These are phyloP conservation scores for Eurystomus glaucurus DNA, from an alignment of 2,797 vertebrate species.

Conservation along the genomic window DNA sequence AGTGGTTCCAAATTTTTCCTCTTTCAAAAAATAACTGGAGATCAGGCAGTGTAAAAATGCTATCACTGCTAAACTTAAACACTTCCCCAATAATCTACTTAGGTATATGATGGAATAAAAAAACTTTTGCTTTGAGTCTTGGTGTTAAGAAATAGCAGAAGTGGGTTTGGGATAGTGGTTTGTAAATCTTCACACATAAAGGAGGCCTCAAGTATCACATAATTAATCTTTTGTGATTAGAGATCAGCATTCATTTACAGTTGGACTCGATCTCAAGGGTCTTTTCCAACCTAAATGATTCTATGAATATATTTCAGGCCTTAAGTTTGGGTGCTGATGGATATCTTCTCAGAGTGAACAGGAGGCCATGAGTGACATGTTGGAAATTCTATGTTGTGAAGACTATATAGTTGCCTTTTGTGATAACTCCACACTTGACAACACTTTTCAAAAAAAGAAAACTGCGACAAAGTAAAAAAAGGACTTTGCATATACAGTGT, in stretches of 20 bases:
- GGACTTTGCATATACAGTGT: neutral
- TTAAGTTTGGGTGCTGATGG: neutral
- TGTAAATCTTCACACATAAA: neutral
- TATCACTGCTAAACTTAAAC: neutral
- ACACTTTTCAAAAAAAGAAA: neutral
- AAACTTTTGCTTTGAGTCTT: neutral
- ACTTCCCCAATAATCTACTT: neutral
- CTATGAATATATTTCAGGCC: neutral
- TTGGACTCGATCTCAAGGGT: neutral
- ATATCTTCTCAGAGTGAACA: neutral
- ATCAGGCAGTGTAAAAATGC: neutral
- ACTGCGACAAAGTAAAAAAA: neutral
- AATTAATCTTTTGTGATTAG: neutral
- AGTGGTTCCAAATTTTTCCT: neutral
- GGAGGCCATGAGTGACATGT: neutral
- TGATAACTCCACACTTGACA: neutral
- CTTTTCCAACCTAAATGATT: neutral
- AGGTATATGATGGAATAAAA: neutral
- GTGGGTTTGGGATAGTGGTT: neutral
- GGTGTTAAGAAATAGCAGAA: neutral
- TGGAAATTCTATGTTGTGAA: neutral
- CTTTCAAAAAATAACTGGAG: neutral
- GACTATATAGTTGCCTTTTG: neutral
- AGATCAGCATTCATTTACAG: neutral
- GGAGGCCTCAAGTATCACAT: fast-evolving